A percentile compares a stretch with the other conserved stretches of the same genome.
Evolutionary conservation across 2,888 invertebrate genomes (phyloP).

Genomic region (Adineta ricciae): DNA sequence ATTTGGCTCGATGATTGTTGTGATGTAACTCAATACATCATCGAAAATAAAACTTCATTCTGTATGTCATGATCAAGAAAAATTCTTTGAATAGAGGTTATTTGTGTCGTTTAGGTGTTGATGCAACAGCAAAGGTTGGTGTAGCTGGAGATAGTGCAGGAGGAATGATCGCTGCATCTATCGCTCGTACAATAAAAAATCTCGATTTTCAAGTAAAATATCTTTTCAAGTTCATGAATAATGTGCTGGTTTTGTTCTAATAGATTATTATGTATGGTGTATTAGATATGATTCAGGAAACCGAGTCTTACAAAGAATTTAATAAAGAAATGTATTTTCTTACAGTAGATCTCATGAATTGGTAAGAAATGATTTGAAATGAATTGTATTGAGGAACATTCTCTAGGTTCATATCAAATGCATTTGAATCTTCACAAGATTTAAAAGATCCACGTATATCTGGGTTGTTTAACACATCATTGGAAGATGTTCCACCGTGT

Average conservation of each 20-base stretch:
- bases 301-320: slow-evolving; percentile 20
- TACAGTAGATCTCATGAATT: slow-evolving; percentile 18
- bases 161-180: slow-evolving; percentile 40
- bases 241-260: not conserved
- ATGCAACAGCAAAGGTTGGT: slow-evolving; percentile 40
- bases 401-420: not conserved
- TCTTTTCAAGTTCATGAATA: not conserved
- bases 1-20: slow-evolving; percentile 42
- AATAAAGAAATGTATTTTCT: slow-evolving; percentile 13
- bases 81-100: no score
- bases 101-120: slow-evolving; percentile 38
- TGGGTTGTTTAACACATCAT: slow-evolving; percentile 37
- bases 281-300: not conserved
- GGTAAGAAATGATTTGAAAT: not conserved
- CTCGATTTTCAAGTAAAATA: slow-evolving; percentile 41
- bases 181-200: slow-evolving; percentile 40
- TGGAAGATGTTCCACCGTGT: slow-evolving; percentile 41
- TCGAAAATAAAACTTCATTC: slow-evolving; percentile 40
- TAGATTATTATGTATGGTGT: slow-evolving; percentile 26
- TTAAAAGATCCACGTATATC: slow-evolving; percentile 38
- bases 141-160: slow-evolving; percentile 43
- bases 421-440: not conserved
- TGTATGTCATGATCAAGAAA: no score
- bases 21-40: slow-evolving; percentile 41
- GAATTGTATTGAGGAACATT: no score